phyloP scores from a whole-genome alignment of 2,797 vertebrate genomes.

The Alosa sapidissima region DNA sequence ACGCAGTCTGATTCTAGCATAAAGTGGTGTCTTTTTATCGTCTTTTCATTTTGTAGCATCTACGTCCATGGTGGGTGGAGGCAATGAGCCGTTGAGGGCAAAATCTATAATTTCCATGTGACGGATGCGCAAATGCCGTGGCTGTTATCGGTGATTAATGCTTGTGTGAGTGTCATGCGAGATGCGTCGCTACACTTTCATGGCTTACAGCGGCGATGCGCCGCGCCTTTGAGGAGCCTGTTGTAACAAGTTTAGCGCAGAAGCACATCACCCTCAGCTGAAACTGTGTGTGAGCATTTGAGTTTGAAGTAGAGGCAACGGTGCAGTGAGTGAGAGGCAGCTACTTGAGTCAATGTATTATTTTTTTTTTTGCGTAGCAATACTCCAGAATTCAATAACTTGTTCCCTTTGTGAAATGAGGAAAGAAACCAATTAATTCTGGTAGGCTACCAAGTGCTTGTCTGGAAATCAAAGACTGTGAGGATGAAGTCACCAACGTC shows the following conservation, averaged over 20 bases:
- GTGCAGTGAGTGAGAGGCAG: not conserved
- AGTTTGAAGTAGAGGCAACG: not conserved
- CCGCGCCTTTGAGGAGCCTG: not conserved
- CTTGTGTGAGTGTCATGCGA: not conserved
- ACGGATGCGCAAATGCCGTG: not conserved
- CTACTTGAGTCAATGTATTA: not conserved
- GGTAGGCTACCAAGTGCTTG: constrained; percentile 7
- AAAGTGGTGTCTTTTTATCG: not conserved
- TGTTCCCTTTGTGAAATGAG: constrained; percentile 15
- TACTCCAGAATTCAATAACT: constrained; percentile 11
- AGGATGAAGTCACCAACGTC: not conserved
- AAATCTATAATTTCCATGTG: constrained; percentile 23
- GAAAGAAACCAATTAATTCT: constrained; percentile 12
- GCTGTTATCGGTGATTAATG: constrained; percentile 10
- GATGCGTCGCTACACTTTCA: not conserved
- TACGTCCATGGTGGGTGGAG: not conserved
- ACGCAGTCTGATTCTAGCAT: not conserved
- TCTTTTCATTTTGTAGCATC: not conserved
- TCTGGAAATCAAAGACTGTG: constrained; percentile 2
- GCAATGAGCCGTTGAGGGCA: constrained; percentile 9
- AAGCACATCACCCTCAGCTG: not conserved
- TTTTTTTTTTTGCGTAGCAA: not conserved
- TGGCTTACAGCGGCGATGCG: not conserved
- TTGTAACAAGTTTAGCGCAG: not conserved
- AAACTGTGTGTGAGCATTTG: not conserved